Percentiles rank a stretch among this genome's conserved stretches.
phyloP scores from a whole-genome alignment of 2,113 vertebrate genomes.

The Mugil cephalus region DNA sequence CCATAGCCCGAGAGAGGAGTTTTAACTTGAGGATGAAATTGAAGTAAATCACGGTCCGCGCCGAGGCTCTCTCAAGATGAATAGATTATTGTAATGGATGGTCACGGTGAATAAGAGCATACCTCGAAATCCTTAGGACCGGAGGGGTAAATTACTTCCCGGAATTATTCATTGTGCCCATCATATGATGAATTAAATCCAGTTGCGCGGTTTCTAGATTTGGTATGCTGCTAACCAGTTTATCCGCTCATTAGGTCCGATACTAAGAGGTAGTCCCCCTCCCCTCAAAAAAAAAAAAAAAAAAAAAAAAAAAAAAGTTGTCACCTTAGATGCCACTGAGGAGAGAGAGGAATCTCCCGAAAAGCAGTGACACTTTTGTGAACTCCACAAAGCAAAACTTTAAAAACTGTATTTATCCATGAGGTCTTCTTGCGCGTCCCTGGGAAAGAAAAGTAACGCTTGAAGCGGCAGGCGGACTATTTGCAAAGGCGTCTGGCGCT shows the following conservation, averaged over 20 bases:
- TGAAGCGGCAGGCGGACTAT: slow-evolving; percentile 37
- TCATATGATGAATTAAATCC: slow-evolving; percentile 61
- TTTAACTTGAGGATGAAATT: slow-evolving; percentile 2
- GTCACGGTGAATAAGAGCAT: slow-evolving; percentile 26
- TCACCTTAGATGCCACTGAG: slow-evolving; percentile 4
- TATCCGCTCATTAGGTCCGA: slow-evolving; percentile 40
- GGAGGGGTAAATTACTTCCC: slow-evolving; percentile 52
- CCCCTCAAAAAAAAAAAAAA: background rate
- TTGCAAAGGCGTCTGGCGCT: slow-evolving; percentile 42
- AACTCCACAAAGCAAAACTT: slow-evolving; percentile 30
- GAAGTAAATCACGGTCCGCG: slow-evolving; percentile 29
- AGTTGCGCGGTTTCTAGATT: slow-evolving; percentile 14
- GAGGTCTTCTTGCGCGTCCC: slow-evolving; percentile 31
- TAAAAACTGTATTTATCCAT: slow-evolving; percentile 17
- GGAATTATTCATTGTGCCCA: slow-evolving; percentile 56
- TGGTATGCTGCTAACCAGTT: slow-evolving; percentile 30
- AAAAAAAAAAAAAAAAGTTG: too few relatives aligned
- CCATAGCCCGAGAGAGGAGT: background rate
- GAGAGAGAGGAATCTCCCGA: background rate
- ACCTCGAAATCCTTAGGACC: slow-evolving; percentile 71
- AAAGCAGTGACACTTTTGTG: slow-evolving; percentile 16
- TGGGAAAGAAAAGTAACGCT: slow-evolving; percentile 32
- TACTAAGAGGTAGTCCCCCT: background rate
- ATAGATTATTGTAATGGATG: slow-evolving; percentile 33
- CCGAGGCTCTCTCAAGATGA: slow-evolving; percentile 8